Evolutionary conservation across 2,113 vertebrate species (phyloP), one percentile per base, ranked within the genome.

Genomic region (Penelope pileata): DNA sequence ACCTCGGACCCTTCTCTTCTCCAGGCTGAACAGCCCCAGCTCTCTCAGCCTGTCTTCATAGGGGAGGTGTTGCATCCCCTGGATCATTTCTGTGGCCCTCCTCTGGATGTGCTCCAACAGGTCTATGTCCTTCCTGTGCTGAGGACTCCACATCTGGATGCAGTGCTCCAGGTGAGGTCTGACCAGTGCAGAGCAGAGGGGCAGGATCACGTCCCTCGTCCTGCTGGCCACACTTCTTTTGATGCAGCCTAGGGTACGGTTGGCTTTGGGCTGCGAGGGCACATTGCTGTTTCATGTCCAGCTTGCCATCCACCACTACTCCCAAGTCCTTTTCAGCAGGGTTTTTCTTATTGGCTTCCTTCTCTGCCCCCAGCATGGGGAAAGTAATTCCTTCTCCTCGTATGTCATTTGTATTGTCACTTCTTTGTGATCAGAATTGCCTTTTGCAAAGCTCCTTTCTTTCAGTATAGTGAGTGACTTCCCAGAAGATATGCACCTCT

Each of bases 401-500:
- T 7, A 9, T 8, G 72, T 70, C 0, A 0, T 18, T n/a, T 47
- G 7, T 40, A 19, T 18, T 40, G 60, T 40, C 60, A 40, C 26
- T 63, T 10, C 11, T 47, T 17, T 9, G 26, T 30, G 10, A 45
- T 50, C 66, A 66, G 34, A n/a, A 13, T 5, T 63, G 67, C 8
- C 42, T 59, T 73, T 63, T 43, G 10, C 5, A 72, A 56, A 64
- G 32, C 16, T 54, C 42, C 29, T 54, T 74, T 80, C 18, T 30
- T 66, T 24, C 21, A 12, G 34, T 4, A 0, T 1, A 60, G 47
- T 47, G 69, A 70, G 26, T 42, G 60, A 60, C 47, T 84, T 83
- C 60, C 69, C 74, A 60, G 82, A 89, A 89, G 81, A 95, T 82
- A 92, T 87, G 40, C 7, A n/a, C 6, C 18, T 40, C 29, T 59